A percentile compares a stretch with the other conserved stretches of the same genome.
phyloP scores from a whole-genome alignment of 2,797 vertebrate species.

The Gadopsis bispinosus region DNA sequence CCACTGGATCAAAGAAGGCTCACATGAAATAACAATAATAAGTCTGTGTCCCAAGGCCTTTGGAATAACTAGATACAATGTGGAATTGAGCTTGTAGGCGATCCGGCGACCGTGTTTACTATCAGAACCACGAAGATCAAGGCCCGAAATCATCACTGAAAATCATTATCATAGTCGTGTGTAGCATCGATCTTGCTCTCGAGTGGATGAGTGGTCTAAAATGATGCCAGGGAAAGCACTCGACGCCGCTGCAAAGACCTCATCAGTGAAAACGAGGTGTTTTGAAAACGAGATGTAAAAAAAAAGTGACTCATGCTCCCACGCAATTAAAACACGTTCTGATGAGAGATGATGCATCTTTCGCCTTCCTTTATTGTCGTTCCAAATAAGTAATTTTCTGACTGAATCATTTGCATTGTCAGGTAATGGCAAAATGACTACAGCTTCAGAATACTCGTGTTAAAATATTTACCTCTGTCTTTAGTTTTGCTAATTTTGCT shows the following conservation, averaged over 20 bases:
- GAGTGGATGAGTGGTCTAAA: constrained; percentile 68
- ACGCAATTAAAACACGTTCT: constrained; percentile 59
- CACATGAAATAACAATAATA: constrained; percentile 14
- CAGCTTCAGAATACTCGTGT: constrained; percentile 25
- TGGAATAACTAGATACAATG: constrained; percentile 26
- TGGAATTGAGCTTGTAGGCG: constrained; percentile 36
- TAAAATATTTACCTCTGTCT: constrained; percentile 20
- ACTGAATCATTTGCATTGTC: constrained; percentile 39
- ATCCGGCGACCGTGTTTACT: constrained; percentile 52
- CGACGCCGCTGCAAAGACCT: constrained; percentile 39
- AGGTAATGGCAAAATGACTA: constrained; percentile 20
- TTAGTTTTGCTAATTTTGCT: constrained; percentile 38
- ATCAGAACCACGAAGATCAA: constrained; percentile 53
- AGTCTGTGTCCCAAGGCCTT: constrained; percentile 36
- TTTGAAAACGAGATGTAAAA: constrained; percentile 53
- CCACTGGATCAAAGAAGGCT: constrained; percentile 23
- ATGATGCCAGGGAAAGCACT: constrained; percentile 48
- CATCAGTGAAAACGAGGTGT: constrained; percentile 57
- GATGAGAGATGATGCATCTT: constrained; percentile 41
- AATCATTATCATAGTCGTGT: constrained; percentile 62
- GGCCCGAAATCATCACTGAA: constrained; percentile 57
- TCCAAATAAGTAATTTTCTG: constrained; percentile 29
- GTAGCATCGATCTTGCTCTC: constrained; percentile 57
- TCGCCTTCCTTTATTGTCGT: not conserved
- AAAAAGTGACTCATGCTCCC: constrained; percentile 55